Evolutionary conservation across 2,888 invertebrate species (phyloP).

Genomic region (Acleris literana): DNA sequence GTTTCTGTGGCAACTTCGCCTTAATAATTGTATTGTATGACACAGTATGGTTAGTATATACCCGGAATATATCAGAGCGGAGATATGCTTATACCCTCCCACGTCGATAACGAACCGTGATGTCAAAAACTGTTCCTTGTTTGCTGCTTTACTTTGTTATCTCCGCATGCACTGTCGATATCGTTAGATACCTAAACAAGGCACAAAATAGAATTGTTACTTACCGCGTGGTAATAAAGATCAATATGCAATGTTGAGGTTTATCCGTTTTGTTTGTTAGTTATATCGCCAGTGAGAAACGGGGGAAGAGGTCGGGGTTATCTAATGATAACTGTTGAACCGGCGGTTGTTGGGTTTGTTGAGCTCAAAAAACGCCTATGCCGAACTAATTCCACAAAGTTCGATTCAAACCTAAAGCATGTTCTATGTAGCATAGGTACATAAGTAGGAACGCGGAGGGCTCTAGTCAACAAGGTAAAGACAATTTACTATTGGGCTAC

Average conservation of each 20-base stretch:
- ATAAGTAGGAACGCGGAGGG: too few relatives aligned
- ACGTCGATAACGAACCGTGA: conserved; percentile 9
- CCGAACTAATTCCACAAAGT: neutral
- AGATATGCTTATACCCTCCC: neutral
- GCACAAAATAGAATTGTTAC: conserved; percentile 51
- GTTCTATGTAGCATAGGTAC: too few relatives aligned
- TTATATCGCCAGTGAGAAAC: conserved; percentile 49
- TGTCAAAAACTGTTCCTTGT: conserved; percentile 27
- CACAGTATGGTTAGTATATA: too few relatives aligned
- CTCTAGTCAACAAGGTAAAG: too few relatives aligned
- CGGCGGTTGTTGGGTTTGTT: conserved; percentile 58
- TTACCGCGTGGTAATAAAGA: conserved; percentile 46
- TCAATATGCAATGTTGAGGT: conserved; percentile 36
- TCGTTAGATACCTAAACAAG: conserved; percentile 58
- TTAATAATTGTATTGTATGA: too few relatives aligned
- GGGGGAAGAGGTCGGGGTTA: conserved; percentile 77
- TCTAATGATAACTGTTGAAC: conserved; percentile 69
- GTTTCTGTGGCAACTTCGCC: too few relatives aligned
- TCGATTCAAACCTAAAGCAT: too few relatives aligned
- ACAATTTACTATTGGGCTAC: too few relatives aligned
- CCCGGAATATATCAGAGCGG: neutral
- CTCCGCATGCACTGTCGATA: conserved; percentile 54
- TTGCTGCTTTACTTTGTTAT: conserved; percentile 43
- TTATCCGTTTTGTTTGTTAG: conserved; percentile 21
- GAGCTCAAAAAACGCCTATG: conserved; percentile 48